Conservation (phyloP, 2,888 invertebrate genomes). For the Phortica okadai region DNA sequence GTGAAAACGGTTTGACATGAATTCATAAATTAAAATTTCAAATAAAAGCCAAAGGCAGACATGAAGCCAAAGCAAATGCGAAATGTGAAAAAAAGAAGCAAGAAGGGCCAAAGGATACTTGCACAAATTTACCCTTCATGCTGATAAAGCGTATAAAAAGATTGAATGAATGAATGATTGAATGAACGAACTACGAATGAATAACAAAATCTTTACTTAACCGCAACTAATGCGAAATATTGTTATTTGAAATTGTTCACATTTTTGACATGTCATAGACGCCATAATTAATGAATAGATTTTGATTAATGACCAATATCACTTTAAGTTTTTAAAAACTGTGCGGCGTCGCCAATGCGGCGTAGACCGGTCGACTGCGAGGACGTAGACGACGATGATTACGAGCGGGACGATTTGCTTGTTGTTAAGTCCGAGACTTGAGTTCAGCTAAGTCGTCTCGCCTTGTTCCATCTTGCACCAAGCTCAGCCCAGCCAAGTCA, state of each 20-base stretch:
- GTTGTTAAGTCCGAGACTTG: too few relatives aligned
- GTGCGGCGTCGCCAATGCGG: not conserved
- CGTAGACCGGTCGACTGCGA: not conserved
- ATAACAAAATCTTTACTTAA: not conserved
- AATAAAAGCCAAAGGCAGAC: conserved; percentile 12
- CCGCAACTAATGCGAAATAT: conserved; percentile 17
- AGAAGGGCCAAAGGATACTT: not conserved
- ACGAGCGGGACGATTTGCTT: too few relatives aligned
- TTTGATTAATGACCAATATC: conserved; percentile 62
- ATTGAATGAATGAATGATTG: not conserved
- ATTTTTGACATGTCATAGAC: conserved; percentile 59
- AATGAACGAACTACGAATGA: not conserved
- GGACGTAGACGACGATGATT: too few relatives aligned
- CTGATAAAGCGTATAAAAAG: not conserved
- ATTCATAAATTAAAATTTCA: conserved; percentile 20
- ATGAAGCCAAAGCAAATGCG: not conserved
- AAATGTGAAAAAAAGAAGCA: not conserved
- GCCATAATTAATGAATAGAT: conserved; percentile 68
- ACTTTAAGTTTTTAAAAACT: not conserved
- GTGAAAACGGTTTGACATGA: conserved; percentile 23
- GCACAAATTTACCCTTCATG: not conserved
- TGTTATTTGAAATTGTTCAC: conserved; percentile 28
- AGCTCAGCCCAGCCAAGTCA: too few relatives aligned
- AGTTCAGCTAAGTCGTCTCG: too few relatives aligned
- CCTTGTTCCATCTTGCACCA: too few relatives aligned